These are phyloP conservation scores for Keiferia lycopersicella DNA, from an alignment of 2,888 invertebrate species.

Conservation along the genomic window DNA sequence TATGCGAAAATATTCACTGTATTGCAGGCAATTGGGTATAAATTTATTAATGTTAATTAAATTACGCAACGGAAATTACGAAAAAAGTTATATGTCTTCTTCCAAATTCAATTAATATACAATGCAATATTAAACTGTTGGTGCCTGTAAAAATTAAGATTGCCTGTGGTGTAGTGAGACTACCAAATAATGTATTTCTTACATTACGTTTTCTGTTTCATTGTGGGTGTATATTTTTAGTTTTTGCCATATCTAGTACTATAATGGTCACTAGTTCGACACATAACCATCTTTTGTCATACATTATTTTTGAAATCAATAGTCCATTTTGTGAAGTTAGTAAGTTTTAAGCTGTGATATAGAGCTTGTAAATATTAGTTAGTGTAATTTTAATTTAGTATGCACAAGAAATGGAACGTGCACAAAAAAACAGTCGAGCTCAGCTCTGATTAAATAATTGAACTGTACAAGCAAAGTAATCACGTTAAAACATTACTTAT, in stretches of 20 bases:
- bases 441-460: too few relatives aligned
- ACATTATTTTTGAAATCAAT: conserved; percentile 31
- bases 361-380: conserved; percentile 71
- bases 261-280: background rate
- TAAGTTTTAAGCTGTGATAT: conserved; percentile 77
- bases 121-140: conserved; percentile 13
- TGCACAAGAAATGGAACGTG: conserved; percentile 12
- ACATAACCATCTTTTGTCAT: conserved; percentile 3
- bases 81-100: background rate
- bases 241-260: too few relatives aligned
- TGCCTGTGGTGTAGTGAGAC: conserved; percentile 30
- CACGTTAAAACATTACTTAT: too few relatives aligned
- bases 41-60: background rate
- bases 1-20: conserved; percentile 14
- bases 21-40: conserved; percentile 24
- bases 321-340: conserved; percentile 47
- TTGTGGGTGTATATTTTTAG: background rate
- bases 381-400: conserved; percentile 21
- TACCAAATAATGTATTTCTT: conserved; percentile 22
- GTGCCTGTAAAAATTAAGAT: conserved; percentile 27
- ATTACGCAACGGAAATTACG: background rate
- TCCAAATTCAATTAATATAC: background rate
- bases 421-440: background rate
- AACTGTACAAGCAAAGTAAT: too few relatives aligned
- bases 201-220: background rate